Evolutionary conservation across 1,140 invertebrate species (phyloP), one percentile per base, ranked within the genome.

Genomic region (Galleria mellonella): DNA sequence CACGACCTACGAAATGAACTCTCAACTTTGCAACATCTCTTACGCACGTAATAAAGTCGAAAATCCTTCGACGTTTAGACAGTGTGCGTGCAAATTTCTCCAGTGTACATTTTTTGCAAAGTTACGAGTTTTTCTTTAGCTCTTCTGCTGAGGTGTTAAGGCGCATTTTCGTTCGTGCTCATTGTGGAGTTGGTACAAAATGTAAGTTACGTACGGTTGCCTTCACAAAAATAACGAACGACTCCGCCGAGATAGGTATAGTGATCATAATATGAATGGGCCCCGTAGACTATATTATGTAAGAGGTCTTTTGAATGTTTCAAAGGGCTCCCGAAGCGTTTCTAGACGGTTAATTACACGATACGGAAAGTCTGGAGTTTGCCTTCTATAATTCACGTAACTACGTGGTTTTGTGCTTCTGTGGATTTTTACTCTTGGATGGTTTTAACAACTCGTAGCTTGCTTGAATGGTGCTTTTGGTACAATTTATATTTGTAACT

Each of bases 151-250:
- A 9, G n/a, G 6, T 9, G 6, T 36, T 46, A 60, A 44, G 45
- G 59, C 62, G 23, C 30, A 62, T 41, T 41, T 58, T 64, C 17
- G 38, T 31, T 33, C 51, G 51, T 39, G 28, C 30, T 13, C 14
- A 10, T 30, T 51, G 44, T 27, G 50, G 49, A 51, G 12, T 23
- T 38, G 17, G 51, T 30, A 57, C 35, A 32, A 42, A 49, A 53
- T 58, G 50, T 58, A 56, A 53, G 64, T 75, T 74, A 76, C 62
- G 62, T 69, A 78, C 79, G 83, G 71, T 78, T 83, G 79, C 76
- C 65, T 85, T 76, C 74, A 83, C 83, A 83, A 84, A 86, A 86
- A 84, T 86, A 86, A 86, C 83, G 81, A 86, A 79, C 65, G 51
- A 50, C 53, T 40, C 59, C 48, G 61, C 47, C 57, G 62, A 67